A percentile compares a stretch with the other conserved stretches of the same genome.
Evolutionary conservation across 2,888 invertebrate species (phyloP).

Genomic region (Anthoptus insignis): DNA sequence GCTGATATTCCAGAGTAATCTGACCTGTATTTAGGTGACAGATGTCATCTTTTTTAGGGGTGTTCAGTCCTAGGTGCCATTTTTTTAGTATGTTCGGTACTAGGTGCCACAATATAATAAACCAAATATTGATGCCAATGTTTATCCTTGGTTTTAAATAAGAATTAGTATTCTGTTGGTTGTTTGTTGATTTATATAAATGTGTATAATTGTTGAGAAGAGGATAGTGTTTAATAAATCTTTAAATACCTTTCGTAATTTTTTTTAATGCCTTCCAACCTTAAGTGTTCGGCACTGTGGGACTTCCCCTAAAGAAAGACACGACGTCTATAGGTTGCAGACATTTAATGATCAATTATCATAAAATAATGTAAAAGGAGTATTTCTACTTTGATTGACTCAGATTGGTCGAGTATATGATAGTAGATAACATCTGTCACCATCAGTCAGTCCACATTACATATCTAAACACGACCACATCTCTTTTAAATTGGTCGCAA

Average conservation of each 20-base stretch:
- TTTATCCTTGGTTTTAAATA: conserved; percentile 17
- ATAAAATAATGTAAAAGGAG: no score
- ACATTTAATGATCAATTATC: no score
- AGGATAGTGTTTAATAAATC: conserved; percentile 12
- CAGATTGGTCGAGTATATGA: no score
- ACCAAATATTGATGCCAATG: conserved; percentile 14
- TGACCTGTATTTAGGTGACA: conserved; percentile 42
- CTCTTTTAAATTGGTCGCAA: no score
- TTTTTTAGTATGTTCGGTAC: conserved; percentile 38
- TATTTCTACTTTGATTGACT: no score
- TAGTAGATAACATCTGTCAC: no score
- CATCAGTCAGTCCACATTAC: no score
- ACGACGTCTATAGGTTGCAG: no score
- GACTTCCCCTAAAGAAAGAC: no score
- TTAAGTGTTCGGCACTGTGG: conserved; percentile 28
- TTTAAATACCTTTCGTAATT: conserved; percentile 5
- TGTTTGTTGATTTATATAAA: conserved; percentile 24
- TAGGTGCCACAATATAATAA: conserved; percentile 32
- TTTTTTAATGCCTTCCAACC: conserved; percentile 19
- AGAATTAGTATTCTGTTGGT: conserved; percentile 7
- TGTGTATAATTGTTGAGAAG: conserved; percentile 3
- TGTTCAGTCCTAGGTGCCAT: conserved; percentile 35
- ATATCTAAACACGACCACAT: no score
- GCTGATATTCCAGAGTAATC: conserved; percentile 45
- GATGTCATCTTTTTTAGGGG: conserved; percentile 30